A percentile compares a stretch with the other conserved stretches of the same genome.
Evolutionary conservation across 2,888 invertebrate species (phyloP).

Genomic region (Patella ulyssiponensis): DNA sequence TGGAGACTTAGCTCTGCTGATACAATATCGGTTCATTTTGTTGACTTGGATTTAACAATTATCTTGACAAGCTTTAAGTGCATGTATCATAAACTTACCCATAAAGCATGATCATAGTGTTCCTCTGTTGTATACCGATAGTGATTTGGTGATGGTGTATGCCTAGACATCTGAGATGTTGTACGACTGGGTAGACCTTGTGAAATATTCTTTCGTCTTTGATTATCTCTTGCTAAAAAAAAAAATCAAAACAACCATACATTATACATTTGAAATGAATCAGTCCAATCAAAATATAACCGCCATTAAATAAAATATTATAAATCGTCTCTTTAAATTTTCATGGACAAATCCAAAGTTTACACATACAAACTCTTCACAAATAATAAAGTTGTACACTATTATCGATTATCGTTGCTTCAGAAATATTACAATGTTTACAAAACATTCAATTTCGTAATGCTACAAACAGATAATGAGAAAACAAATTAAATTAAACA

Average conservation of each 20-base stretch:
- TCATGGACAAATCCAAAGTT: not conserved
- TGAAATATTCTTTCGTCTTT: conserved; percentile 43
- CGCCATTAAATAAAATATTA: too few species aligned
- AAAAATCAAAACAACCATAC: not conserved
- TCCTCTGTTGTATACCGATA: conserved; percentile 38
- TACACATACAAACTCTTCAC: not conserved
- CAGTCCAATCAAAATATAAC: not conserved
- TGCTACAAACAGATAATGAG: not conserved
- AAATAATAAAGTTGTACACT: not conserved
- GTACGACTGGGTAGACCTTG: conserved; percentile 47
- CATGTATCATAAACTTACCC: conserved; percentile 25
- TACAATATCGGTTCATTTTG: too few species aligned
- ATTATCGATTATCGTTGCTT: too few species aligned
- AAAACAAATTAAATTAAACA: conserved; percentile 20
- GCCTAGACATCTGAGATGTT: conserved; percentile 40
- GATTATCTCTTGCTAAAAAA: conserved; percentile 55
- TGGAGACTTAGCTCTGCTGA: too few species aligned
- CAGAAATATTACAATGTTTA: too few species aligned
- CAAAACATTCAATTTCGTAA: not conserved
- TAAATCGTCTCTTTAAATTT: not conserved
- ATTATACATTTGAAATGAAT: not conserved
- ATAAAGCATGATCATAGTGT: conserved; percentile 51
- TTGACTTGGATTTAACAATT: too few species aligned
- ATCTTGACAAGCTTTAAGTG: too few species aligned
- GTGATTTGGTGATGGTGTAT: conserved; percentile 31